Evolutionary conservation across 2,888 invertebrate species (phyloP).

Genomic region (Myopa tessellatipennis): DNA sequence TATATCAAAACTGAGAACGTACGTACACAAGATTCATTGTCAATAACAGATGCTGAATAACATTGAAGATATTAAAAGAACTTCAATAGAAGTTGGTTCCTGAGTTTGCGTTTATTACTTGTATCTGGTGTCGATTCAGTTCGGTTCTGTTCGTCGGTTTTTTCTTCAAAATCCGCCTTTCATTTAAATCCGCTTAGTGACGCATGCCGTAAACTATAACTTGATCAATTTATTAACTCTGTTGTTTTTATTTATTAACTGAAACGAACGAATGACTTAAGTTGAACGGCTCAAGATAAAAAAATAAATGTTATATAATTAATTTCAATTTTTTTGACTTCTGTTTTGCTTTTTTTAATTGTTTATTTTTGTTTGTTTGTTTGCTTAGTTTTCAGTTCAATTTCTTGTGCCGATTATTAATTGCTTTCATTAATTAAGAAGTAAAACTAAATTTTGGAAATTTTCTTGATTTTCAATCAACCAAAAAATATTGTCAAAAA

Average conservation of each 20-base stretch:
- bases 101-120: too few species aligned
- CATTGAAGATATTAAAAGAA: too few species aligned
- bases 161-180: too few species aligned
- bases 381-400: background rate
- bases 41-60: too few species aligned
- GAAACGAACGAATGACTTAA: slow-evolving; percentile 12
- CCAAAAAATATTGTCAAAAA: too few species aligned
- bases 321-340: background rate
- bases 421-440: slow-evolving; percentile 9
- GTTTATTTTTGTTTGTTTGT: background rate
- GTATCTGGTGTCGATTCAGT: too few species aligned
- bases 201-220: slow-evolving; percentile 28
- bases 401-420: background rate
- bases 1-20: too few species aligned
- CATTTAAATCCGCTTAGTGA: too few species aligned
- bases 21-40: too few species aligned
- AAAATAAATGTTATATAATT: background rate
- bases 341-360: background rate
- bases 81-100: too few species aligned
- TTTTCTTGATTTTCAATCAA: background rate
- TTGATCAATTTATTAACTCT: slow-evolving; percentile 9
- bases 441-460: background rate
- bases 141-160: too few species aligned
- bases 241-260: slow-evolving; percentile 31
- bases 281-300: background rate